Evolutionary conservation across 2,113 vertebrate species (phyloP).

Genomic region (Bos taurus): ARS-UCD2.0 NC_037344.1:64582501-64583000

Average conservation of each 20-base stretch:
- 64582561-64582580: background rate
- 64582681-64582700: slow-evolving; percentile 40
- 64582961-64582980: fast-evolving
- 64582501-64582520: background rate
- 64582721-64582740: background rate
- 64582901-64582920: background rate
- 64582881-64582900: background rate
- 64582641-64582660: fast-evolving
- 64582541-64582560: background rate
- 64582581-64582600: background rate
- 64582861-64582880: background rate
- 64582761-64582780: background rate
- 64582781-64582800: background rate
- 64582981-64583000: fast-evolving
- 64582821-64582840: too few relatives aligned
- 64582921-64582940: background rate
- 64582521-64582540: background rate
- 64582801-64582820: background rate
- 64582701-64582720: slow-evolving; percentile 11
- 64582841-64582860: background rate
- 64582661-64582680: background rate
- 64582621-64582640: background rate
- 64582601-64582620: background rate
- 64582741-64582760: background rate
- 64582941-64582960: background rate